phyloP scores from a whole-genome alignment of 2,113 vertebrate species.

The Hippocampus abdominalis region DNA sequence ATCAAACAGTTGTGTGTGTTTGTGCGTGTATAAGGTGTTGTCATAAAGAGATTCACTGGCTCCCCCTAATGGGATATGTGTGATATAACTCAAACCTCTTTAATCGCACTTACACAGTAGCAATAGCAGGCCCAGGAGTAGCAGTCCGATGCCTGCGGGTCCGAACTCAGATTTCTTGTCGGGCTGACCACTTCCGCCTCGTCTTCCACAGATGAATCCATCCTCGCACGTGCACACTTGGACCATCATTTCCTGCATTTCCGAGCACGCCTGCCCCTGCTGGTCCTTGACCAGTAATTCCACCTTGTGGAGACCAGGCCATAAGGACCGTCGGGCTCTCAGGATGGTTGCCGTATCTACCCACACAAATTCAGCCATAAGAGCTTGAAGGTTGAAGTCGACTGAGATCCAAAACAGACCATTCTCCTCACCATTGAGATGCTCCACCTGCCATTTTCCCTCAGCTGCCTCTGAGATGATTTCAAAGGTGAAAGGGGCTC shows the following conservation, averaged over 20 bases:
- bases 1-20: too few species aligned
- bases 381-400: background rate
- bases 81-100: too few species aligned
- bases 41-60: too few species aligned
- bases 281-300: constrained; percentile 57
- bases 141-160: constrained; percentile 73
- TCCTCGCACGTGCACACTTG: constrained; percentile 64
- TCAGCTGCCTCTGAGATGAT: constrained; percentile 72
- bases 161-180: constrained; percentile 57
- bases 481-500: constrained; percentile 77
- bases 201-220: constrained; percentile 26
- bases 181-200: fast-evolving
- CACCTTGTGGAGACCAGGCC: constrained; percentile 56
- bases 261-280: constrained; percentile 56
- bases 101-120: constrained; percentile 76
- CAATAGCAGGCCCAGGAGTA: constrained; percentile 77
- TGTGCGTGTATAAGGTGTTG: too few species aligned
- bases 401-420: background rate
- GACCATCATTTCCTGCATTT: constrained; percentile 57
- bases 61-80: too few species aligned
- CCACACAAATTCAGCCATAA: background rate
- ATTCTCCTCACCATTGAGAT: constrained; percentile 73
- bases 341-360: constrained; percentile 68
- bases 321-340: constrained; percentile 29
- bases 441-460: constrained; percentile 76